Conservation (phyloP, 2,888 invertebrate genomes). For the Encarsia formosa region DNA sequence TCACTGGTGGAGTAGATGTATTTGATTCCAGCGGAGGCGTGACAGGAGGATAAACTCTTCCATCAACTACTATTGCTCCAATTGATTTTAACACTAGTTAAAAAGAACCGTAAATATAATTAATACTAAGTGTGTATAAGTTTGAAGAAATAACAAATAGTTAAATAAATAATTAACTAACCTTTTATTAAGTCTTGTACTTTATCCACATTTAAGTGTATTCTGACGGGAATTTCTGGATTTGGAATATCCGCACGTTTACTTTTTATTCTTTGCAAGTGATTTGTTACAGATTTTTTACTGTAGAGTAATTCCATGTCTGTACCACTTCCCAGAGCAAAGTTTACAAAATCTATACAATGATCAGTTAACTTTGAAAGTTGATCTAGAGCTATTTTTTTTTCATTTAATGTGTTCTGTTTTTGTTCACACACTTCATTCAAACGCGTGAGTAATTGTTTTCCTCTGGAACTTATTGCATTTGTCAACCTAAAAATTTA, state of each 20-base stretch:
- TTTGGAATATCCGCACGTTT: slow-evolving; percentile 83
- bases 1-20: slow-evolving; percentile 44
- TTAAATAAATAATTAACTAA: too few relatives aligned
- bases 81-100: slow-evolving; percentile 65
- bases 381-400: slow-evolving; percentile 77
- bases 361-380: slow-evolving; percentile 83
- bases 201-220: slow-evolving; percentile 75
- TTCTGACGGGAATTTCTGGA: slow-evolving; percentile 82
- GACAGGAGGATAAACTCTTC: slow-evolving; percentile 66
- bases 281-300: slow-evolving; percentile 67
- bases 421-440: slow-evolving; percentile 76
- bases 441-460: slow-evolving; percentile 74
- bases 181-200: slow-evolving; percentile 76
- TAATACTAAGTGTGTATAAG: too few relatives aligned
- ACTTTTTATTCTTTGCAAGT: slow-evolving; percentile 76
- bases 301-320: slow-evolving; percentile 80
- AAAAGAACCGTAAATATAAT: background rate
- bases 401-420: slow-evolving; percentile 76
- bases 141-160: too few relatives aligned
- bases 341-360: slow-evolving; percentile 78
- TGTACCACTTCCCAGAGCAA: slow-evolving; percentile 73
- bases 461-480: slow-evolving; percentile 77
- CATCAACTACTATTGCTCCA: slow-evolving; percentile 80
- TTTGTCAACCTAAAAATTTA: slow-evolving; percentile 63
- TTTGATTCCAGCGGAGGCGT: slow-evolving; percentile 44